phyloP scores from a whole-genome alignment of 2,113 vertebrate genomes.

The Paradoxurus hermaphroditus region DNA sequence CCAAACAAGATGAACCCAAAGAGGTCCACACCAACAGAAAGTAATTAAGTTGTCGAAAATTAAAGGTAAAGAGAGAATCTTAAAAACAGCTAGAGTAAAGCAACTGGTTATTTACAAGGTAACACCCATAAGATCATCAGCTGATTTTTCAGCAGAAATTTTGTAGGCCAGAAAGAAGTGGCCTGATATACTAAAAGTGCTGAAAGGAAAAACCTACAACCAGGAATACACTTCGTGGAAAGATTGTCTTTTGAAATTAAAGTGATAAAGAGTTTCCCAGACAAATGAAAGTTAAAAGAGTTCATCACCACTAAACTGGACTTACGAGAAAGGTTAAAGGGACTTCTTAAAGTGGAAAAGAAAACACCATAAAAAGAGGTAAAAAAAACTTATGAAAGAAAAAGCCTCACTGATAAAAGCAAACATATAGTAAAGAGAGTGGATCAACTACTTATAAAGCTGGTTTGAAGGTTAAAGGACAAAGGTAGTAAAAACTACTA shows the following conservation, averaged over 20 bases:
- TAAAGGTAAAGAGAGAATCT: not conserved
- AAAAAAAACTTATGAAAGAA: not conserved
- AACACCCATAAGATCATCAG: not conserved
- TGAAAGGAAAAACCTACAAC: not conserved
- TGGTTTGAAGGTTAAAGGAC: not conserved
- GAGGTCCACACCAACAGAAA: not conserved
- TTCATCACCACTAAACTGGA: not conserved
- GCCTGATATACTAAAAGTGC: not conserved
- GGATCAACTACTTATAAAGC: not conserved
- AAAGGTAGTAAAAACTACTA: not conserved
- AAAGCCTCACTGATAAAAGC: not conserved
- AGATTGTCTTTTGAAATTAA: not conserved
- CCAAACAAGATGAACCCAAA: not conserved
- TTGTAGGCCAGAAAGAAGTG: not conserved
- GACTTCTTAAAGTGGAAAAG: not conserved
- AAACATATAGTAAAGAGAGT: not conserved
- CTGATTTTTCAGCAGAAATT: not conserved
- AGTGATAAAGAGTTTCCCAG: not conserved
- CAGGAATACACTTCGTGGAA: not conserved
- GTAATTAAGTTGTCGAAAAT: not conserved
- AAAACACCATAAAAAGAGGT: not conserved
- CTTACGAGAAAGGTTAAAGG: not conserved
- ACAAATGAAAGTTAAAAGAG: not conserved
- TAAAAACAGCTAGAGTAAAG: not conserved
- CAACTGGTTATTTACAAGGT: not conserved